Conservation (phyloP, 2,113 vertebrate genomes). For the Rissa tridactyla region DNA sequence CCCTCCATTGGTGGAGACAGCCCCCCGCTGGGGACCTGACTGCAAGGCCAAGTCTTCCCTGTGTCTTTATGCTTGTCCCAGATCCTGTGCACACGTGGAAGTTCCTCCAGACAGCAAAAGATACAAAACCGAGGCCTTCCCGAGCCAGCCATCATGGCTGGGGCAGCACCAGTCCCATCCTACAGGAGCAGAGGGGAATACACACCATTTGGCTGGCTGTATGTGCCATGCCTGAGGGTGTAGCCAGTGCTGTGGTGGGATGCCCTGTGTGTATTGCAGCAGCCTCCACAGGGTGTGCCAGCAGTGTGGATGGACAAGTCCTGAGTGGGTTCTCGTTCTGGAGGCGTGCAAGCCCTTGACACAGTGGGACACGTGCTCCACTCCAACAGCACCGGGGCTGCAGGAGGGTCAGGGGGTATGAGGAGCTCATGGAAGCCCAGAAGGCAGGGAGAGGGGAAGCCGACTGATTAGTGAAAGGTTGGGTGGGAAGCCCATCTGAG, state of each 20-base stretch:
- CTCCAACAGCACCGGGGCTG: neutral
- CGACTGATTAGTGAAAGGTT: neutral
- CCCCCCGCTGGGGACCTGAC: neutral
- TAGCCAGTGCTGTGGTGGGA: fast-evolving
- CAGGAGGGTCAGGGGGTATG: neutral
- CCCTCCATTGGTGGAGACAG: fast-evolving
- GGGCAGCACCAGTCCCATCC: neutral
- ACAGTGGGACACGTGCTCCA: fast-evolving
- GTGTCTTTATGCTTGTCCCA: neutral
- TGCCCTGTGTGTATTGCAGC: neutral
- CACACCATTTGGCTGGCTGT: fast-evolving
- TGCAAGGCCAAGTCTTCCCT: neutral
- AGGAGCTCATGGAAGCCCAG: neutral
- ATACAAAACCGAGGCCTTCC: neutral
- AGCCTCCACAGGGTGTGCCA: neutral
- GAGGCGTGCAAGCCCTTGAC: neutral
- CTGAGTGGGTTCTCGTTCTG: neutral
- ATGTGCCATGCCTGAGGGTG: fast-evolving
- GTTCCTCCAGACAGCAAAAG: neutral
- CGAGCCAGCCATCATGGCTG: fast-evolving
- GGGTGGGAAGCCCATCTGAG: neutral
- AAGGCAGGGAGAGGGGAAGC: neutral
- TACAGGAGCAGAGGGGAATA: fast-evolving
- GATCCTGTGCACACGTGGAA: fast-evolving
- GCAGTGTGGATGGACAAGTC: neutral